Base-by-base conservation (phyloP, 1,140 invertebrate genomes). In the Cotesia typhae region DNA sequence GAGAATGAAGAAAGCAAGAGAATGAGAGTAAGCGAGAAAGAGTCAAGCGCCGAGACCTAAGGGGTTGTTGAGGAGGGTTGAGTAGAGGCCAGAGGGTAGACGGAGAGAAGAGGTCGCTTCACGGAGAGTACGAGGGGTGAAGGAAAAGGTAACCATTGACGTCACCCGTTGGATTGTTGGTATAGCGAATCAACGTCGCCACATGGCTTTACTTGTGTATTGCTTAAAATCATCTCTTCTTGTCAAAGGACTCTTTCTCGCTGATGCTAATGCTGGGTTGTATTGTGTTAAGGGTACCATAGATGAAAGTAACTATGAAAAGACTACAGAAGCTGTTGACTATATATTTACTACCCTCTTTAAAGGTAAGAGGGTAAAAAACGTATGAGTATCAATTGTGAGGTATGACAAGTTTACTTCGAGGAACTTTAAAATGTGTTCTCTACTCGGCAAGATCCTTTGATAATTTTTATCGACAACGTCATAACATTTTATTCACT, bases 121-220 rank as follows among this genome's bases (percentile, higher is more conserved):
- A 17, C 17, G 17, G 17, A 17, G 6, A 10, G 5, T 12, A 14
- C 5, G 66, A 53, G 51, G 51, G 51, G 66, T 55, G 66, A 67
- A 59, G 63, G 6, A 47, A 28, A 64, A 60, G 70, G 35, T 47
- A 14, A 59, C 53, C 70, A 72, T 72, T 72, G 70, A 72, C 70
- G 70, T 72, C 70, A 72, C 53, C 52, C 52, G 55, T 53, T 47
- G 10, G 51, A 67, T 53, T 67, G 14, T 41, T 53, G 64, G 64
- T 36, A 41, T 66, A 66, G 64, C 70, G 63, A 71, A 55, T 71
- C 61, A 65, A 61, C 61, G 52, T 35, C 66, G 63, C 28, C 59
- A 59, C 57, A 63, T 60, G 67, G 55, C 10, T 28, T 28, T 28
- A 28, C 28, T 61, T 64, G 60, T 64, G 60, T 47, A 47, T 52